Evolutionary conservation across 2,113 vertebrate genomes (phyloP).

Genomic region (Charina bottae): DNA sequence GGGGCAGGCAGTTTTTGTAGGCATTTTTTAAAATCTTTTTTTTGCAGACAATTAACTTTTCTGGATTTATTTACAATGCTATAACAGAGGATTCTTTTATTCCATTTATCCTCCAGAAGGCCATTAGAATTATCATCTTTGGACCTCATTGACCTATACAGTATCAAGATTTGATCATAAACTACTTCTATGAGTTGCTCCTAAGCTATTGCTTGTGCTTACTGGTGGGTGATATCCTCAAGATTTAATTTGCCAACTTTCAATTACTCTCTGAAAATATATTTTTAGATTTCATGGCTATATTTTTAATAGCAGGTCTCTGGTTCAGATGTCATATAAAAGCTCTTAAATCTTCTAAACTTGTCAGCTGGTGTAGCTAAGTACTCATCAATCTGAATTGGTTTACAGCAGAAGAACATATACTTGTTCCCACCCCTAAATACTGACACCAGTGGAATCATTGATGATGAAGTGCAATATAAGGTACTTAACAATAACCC

Average conservation of each 20-base stretch:
- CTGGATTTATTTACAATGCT: not conserved
- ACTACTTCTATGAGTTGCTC: not conserved
- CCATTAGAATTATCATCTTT: not conserved
- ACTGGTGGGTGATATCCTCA: not conserved
- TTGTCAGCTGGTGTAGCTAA: not conserved
- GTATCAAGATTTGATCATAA: not conserved
- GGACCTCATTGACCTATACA: not conserved
- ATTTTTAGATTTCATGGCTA: not conserved
- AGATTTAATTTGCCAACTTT: constrained; percentile 5
- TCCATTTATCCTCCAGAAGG: not conserved
- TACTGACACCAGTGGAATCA: not conserved
- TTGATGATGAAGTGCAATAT: constrained; percentile 16
- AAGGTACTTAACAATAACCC: not conserved
- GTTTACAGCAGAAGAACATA: not conserved
- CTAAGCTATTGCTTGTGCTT: not conserved
- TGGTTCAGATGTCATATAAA: not conserved
- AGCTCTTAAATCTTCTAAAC: not conserved
- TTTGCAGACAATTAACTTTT: not conserved
- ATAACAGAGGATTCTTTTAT: not conserved
- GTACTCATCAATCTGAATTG: constrained; percentile 10
- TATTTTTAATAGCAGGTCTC: not conserved
- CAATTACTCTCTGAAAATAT: constrained; percentile 17
- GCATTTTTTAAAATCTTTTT: not conserved
- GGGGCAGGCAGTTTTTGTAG: not conserved
- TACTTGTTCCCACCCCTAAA: not conserved